These are phyloP conservation scores for Vulpes lagopus DNA, from an alignment of 2,113 vertebrate genomes.

Conservation along the genomic window DNA sequence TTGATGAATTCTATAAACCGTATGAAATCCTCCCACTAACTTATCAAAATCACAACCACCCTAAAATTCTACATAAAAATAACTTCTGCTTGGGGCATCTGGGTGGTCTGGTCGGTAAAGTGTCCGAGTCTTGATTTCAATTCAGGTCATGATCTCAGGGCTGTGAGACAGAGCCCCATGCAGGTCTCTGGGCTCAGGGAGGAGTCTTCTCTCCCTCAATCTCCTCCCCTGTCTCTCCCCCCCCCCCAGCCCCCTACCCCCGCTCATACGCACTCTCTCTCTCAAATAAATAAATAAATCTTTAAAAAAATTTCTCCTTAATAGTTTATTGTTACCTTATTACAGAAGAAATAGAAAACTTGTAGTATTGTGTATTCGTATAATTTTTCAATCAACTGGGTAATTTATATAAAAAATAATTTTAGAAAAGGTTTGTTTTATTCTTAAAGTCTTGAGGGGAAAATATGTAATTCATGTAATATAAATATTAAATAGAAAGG, in stretches of 20 bases:
- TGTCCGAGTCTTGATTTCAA: background rate
- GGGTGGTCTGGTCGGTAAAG: background rate
- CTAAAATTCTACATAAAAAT: background rate
- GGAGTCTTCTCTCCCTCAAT: background rate
- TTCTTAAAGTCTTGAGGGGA: background rate
- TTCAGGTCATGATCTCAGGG: background rate
- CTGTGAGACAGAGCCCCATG: background rate
- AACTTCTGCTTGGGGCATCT: background rate
- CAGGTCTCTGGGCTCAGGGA: background rate
- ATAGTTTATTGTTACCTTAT: background rate
- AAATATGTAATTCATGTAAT: background rate
- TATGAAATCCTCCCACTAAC: background rate
- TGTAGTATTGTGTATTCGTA: background rate
- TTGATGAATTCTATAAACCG: background rate
- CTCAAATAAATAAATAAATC: background rate
- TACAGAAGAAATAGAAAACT: background rate
- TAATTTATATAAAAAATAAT: background rate
- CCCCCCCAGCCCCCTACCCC: background rate
- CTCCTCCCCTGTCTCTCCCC: background rate
- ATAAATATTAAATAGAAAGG: conserved; percentile 15
- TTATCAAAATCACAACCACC: background rate
- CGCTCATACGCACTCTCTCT: background rate
- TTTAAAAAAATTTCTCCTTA: background rate
- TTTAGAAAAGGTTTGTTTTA: background rate
- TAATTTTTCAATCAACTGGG: background rate